These are phyloP conservation scores for Gephyroberyx darwinii DNA, from an alignment of 2,797 vertebrate species.

Conservation along the genomic window DNA sequence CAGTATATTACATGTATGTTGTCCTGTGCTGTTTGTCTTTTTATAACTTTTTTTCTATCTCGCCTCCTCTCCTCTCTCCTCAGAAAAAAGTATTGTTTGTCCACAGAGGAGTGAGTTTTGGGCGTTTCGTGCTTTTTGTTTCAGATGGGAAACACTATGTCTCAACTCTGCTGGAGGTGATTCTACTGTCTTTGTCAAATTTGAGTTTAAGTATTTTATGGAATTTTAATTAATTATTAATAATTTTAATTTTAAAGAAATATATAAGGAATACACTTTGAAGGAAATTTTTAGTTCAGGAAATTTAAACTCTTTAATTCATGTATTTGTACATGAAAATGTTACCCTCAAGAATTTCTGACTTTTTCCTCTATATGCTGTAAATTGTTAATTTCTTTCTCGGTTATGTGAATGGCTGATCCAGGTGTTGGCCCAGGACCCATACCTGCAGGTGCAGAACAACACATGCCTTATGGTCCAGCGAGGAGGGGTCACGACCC, in stretches of 20 bases:
- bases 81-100: slow-evolving; percentile 86
- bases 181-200: background rate
- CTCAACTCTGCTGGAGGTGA: slow-evolving; percentile 87
- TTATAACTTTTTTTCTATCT: background rate
- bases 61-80: background rate
- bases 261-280: too few species aligned
- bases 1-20: too few species aligned
- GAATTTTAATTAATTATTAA: too few species aligned
- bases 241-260: too few species aligned
- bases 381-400: background rate
- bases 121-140: slow-evolving; percentile 89
- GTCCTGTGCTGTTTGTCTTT: too few species aligned
- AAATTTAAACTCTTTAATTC: too few species aligned
- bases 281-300: too few species aligned
- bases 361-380: too few species aligned
- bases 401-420: slow-evolving; percentile 50
- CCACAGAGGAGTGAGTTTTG: slow-evolving; percentile 85
- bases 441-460: slow-evolving; percentile 84
- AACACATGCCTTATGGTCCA: slow-evolving; percentile 87
- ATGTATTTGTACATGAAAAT: too few species aligned
- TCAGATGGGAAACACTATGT: slow-evolving; percentile 90
- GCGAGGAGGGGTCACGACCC: slow-evolving; percentile 75
- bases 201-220: background rate
- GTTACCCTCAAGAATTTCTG: too few species aligned
- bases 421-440: slow-evolving; percentile 87